Conservation (phyloP, 2,113 vertebrate species). For the Ia io region DNA sequence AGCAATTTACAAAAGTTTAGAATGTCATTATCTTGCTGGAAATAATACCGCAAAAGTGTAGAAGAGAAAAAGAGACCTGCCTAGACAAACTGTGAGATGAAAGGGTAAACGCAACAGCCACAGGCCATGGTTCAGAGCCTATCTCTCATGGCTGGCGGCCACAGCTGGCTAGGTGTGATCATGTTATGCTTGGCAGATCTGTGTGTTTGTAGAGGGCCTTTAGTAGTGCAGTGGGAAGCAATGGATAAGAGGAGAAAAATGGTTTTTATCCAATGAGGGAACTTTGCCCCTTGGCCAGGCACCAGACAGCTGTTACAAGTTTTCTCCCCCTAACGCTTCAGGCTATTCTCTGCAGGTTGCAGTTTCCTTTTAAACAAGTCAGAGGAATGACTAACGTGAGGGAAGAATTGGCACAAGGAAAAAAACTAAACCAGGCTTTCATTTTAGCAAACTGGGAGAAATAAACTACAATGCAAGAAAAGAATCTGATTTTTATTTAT, state of each 20-base stretch:
- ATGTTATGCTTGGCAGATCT: slow-evolving; percentile 44
- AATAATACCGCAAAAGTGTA: neutral
- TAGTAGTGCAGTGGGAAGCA: slow-evolving; percentile 23
- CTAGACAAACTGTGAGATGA: neutral
- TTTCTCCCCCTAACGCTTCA: neutral
- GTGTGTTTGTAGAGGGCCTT: neutral
- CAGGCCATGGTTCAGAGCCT: neutral
- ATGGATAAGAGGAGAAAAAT: slow-evolving; percentile 48
- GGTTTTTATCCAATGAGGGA: slow-evolving; percentile 36
- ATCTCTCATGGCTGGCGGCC: neutral
- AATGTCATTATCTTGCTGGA: neutral
- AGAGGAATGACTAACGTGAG: neutral
- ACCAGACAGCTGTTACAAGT: slow-evolving; percentile 59
- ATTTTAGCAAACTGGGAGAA: neutral
- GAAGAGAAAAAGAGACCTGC: neutral
- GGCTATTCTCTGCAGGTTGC: slow-evolving; percentile 10
- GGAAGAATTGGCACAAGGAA: neutral
- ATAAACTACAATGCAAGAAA: neutral
- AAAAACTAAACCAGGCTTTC: neutral
- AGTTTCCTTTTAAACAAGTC: slow-evolving; percentile 35
- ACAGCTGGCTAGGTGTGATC: slow-evolving; percentile 32
- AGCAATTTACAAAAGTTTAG: neutral
- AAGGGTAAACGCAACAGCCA: neutral
- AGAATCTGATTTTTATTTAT: neutral
- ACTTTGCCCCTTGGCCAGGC: slow-evolving; percentile 44